Percentiles rank a stretch among this genome's conserved stretches.
These are phyloP conservation scores for Diorhabda carinulata DNA, from an alignment of 1,140 invertebrate genomes.

Conservation along the genomic window DNA sequence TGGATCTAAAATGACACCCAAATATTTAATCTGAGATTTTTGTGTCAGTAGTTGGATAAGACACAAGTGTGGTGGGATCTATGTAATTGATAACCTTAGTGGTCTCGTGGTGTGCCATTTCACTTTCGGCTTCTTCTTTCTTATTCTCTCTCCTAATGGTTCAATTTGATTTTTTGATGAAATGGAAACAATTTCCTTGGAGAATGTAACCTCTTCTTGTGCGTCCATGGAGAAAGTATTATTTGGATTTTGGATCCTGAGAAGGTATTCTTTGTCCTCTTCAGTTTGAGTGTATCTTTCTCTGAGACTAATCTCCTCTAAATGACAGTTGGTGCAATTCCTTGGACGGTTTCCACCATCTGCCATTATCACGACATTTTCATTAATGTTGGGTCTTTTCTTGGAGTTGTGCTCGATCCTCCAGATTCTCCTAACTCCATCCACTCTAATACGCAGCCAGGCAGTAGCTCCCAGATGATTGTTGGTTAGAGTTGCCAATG, in stretches of 20 bases:
- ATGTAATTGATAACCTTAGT: not conserved
- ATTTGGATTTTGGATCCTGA: constrained; percentile 6
- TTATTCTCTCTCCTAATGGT: not conserved
- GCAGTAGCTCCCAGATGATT: constrained; percentile 17
- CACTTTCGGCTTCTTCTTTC: not conserved
- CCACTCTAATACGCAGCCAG: constrained; percentile 15
- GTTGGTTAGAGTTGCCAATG: constrained; percentile 13
- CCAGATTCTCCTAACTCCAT: constrained; percentile 19
- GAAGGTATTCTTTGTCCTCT: constrained; percentile 11
- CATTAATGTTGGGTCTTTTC: not conserved
- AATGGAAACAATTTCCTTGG: constrained; percentile 11
- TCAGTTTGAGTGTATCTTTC: not conserved
- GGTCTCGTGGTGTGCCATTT: not conserved
- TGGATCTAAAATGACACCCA: too few relatives aligned
- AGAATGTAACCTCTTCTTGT: constrained; percentile 10
- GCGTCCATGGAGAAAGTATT: constrained; percentile 5
- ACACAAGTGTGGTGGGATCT: too few relatives aligned
- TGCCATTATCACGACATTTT: constrained; percentile 3
- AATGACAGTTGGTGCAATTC: constrained; percentile 19
- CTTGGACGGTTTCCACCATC: constrained; percentile 15
- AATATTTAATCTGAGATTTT: too few relatives aligned
- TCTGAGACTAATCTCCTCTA: constrained; percentile 14
- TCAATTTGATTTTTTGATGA: constrained; percentile 11
- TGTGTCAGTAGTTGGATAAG: too few relatives aligned
- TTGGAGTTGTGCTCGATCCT: constrained; percentile 13